Conservation (phyloP, 2,113 vertebrate genomes). For the Entelurus aequoreus region DNA sequence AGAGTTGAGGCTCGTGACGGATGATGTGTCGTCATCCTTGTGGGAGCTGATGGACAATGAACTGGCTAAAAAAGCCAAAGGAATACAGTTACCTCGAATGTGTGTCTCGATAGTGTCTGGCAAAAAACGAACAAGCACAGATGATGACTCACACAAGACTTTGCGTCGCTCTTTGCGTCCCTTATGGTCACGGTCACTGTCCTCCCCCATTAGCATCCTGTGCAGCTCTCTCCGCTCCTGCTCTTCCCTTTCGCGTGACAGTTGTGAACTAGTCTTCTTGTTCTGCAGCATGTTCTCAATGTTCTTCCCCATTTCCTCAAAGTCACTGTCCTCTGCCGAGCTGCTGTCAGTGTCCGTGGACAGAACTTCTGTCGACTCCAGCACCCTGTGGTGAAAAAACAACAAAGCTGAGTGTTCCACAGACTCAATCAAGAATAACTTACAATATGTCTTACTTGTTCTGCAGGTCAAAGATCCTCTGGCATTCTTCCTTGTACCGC, state of each 20-base stretch:
- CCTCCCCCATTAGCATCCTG: slow-evolving; percentile 93
- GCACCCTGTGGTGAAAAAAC: slow-evolving; percentile 71
- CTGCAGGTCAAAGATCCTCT: slow-evolving; percentile 96
- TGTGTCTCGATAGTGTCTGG: not conserved
- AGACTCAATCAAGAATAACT: not conserved
- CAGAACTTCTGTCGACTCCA: slow-evolving; percentile 94
- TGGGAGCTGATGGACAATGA: slow-evolving; percentile 83
- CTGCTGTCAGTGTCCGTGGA: slow-evolving; percentile 98
- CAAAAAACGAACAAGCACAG: not conserved
- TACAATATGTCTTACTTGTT: slow-evolving; percentile 80
- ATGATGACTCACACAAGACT: slow-evolving; percentile 74
- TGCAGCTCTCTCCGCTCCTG: slow-evolving; percentile 97
- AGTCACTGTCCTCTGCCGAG: slow-evolving; percentile 97
- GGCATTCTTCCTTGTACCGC: slow-evolving; percentile 97
- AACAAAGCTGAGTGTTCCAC: not conserved
- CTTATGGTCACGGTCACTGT: slow-evolving; percentile 79
- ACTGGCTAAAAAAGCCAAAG: slow-evolving; percentile 62
- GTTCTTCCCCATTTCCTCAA: slow-evolving; percentile 99
- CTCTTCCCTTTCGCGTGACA: slow-evolving; percentile 92
- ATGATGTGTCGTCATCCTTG: slow-evolving; percentile 94
- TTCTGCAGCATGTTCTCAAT: slow-evolving; percentile 99
- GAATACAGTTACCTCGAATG: not conserved
- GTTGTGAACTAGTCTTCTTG: slow-evolving; percentile 98
- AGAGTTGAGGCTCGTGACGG: slow-evolving; percentile 93
- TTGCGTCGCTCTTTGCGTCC: slow-evolving; percentile 81